Base-by-base conservation (phyloP, 1,140 invertebrate genomes). In the Sitobion miscanthi region DNA sequence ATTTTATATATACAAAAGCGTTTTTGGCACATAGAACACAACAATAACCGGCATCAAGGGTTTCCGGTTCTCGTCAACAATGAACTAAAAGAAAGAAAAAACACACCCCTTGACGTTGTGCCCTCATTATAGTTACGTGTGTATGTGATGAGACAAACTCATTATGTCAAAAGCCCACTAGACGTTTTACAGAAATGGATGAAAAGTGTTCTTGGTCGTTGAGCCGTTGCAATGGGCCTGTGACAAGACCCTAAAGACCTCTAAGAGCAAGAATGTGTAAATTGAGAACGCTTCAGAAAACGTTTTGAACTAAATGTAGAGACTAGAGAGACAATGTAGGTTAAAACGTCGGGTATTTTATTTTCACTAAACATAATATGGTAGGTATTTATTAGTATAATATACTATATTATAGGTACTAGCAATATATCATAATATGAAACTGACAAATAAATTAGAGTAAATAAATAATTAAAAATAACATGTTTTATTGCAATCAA, bases 51-150 rank as follows among this genome's bases (percentile, higher is more conserved):
- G 82, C 91, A 86, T 86, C 91, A 45, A 93, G 91, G 91, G 82
- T 42, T 93, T 93, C 91, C 91, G 91, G 91, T 86, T 85, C 91
- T 93, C 82, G 52, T 57, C 82, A 57, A 93, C 91, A 93, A 93
- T 93, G 91, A 93, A 42, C 49, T 54, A 54, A 85, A 85, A 83
- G 35, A 90, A 90, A 69, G 89, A 90, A 90, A 85, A 93, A 92
- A 92, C 82, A 93, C 91, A 93, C 91, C 91, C 91, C 91, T 93
- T 93, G 91, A 93, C 91, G 91, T 93, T 86, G n/a, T 86, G 91
- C 82, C 82, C 91, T 93, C 77, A 93, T 93, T 93, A 93, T 54
- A 85, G 47, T 14, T 86, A 57, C 49, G 91, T 86, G 91, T 93
- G 91, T 93, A 54, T 85, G 82, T 54, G 69, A 93, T 85, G 91